Base-by-base conservation (phyloP, 2,113 vertebrate genomes). In the Stigmatopora argus region DNA sequence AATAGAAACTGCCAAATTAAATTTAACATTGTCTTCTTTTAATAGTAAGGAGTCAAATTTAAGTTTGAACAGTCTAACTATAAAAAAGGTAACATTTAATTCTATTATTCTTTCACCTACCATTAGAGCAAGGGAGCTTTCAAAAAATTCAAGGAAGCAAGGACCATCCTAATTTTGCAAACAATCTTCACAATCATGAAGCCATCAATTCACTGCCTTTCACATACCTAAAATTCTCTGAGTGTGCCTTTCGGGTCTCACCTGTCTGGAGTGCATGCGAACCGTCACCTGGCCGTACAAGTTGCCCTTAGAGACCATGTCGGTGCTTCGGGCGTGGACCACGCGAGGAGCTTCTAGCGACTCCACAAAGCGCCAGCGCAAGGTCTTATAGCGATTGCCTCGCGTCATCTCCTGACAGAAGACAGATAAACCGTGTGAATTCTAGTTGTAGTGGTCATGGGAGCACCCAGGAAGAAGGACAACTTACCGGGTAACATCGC, bases 181-280 rank as follows among this genome's bases (percentile, higher is more conserved):
- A 38, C 35, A 38, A 38, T 38, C 4, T 38, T 38, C 1, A 38
- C 35, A 38, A 7, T 38, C 7, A 38, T 38, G 35, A 38, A 38
- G 35, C 35, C 35, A 38, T 38, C 3, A 4, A 38, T 55, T 21
- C 5, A 55, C n/a, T 55, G 12, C 23, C 18, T 19, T n/a, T 55
- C 23, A n/a, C n/a, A 3, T 21, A 11, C 53, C 53, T 10, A 56
- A 56, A 38, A 26, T 3, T 7, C 19, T 34, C 26, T 38, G 2
- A 4, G 5, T 6, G 17, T 31, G 26, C 7, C 1, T 1, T 1
- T 21, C 31, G 18, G 13, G 13, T 65, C 46, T 23, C 78, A 98
- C 97, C 94, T 99, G 97, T 18, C 87, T 91, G 0, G 89, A 94
- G 83, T 98, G 96, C 90, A 98, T 90, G 57, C 96, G 92, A 5